phyloP scores from a whole-genome alignment of 1,140 invertebrate species.

The Cydia splendana region DNA sequence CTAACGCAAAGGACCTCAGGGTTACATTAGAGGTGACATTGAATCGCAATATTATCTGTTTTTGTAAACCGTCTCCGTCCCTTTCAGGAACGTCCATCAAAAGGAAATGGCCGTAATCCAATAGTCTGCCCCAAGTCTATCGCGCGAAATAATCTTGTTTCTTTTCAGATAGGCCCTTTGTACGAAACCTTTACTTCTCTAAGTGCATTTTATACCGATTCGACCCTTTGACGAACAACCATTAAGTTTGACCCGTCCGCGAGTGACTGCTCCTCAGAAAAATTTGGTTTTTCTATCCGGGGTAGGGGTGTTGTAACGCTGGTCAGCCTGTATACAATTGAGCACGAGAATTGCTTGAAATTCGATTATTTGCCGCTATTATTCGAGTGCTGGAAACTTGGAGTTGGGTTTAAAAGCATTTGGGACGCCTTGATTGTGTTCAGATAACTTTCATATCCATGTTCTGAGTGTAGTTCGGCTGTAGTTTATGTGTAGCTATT shows the following conservation, averaged over 20 bases:
- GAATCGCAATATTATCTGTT: neutral
- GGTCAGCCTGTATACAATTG: slow-evolving; percentile 43
- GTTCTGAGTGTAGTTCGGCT: neutral
- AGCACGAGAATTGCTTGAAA: slow-evolving; percentile 57
- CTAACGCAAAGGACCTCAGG: neutral
- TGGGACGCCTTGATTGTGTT: slow-evolving; percentile 34
- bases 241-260: slow-evolving; percentile 36
- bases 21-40: neutral
- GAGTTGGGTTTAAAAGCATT: slow-evolving; percentile 44
- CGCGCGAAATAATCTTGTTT: slow-evolving; percentile 55
- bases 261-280: neutral
- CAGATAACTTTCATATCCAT: slow-evolving; percentile 12
- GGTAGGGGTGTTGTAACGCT: slow-evolving; percentile 36
- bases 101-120: slow-evolving; percentile 24
- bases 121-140: slow-evolving; percentile 40
- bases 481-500: neutral
- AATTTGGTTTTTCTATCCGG: neutral
- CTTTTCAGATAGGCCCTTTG: slow-evolving; percentile 49
- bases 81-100: slow-evolving; percentile 23
- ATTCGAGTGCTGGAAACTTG: slow-evolving; percentile 51
- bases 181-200: slow-evolving; percentile 52
- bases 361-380: slow-evolving; percentile 59
- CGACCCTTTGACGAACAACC: slow-evolving; percentile 52
- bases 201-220: slow-evolving; percentile 62
- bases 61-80: neutral